Conservation (phyloP, 2,888 invertebrate species). For the Calameuta pallipes region DNA sequence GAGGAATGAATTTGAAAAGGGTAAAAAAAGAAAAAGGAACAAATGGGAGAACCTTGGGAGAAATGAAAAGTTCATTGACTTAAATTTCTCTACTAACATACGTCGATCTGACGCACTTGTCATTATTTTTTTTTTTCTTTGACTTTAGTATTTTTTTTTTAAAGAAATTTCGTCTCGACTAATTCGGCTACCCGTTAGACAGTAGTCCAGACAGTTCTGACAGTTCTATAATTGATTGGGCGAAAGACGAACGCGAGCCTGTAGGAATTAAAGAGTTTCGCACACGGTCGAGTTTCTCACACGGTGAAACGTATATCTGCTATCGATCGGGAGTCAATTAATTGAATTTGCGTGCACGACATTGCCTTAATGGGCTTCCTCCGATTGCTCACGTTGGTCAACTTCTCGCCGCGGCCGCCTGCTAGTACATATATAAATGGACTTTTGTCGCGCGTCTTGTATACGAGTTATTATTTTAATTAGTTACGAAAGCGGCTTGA, state of each 20-base stretch:
- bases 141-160: neutral
- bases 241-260: constrained; percentile 30
- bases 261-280: neutral
- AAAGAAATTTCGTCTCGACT: neutral
- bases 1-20: neutral
- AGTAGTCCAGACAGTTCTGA: constrained; percentile 40
- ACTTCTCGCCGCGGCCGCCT: neutral
- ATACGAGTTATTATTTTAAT: constrained; percentile 15
- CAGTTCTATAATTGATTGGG: constrained; percentile 42
- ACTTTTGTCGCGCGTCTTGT: constrained; percentile 2
- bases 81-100: constrained; percentile 14
- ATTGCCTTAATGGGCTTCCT: constrained; percentile 31
- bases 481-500: constrained; percentile 18
- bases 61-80: constrained; percentile 21
- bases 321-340: constrained; percentile 36
- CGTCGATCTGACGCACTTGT: constrained; percentile 9
- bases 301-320: constrained; percentile 10
- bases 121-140: neutral
- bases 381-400: neutral
- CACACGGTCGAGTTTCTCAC: neutral
- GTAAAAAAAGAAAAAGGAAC: neutral
- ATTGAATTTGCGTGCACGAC: constrained; percentile 35
- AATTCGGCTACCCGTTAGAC: constrained; percentile 19
- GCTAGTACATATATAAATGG: neutral
- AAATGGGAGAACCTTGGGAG: neutral